These are phyloP conservation scores for Ferdinandea cuprea DNA, from an alignment of 2,888 invertebrate genomes.

Conservation along the genomic window DNA sequence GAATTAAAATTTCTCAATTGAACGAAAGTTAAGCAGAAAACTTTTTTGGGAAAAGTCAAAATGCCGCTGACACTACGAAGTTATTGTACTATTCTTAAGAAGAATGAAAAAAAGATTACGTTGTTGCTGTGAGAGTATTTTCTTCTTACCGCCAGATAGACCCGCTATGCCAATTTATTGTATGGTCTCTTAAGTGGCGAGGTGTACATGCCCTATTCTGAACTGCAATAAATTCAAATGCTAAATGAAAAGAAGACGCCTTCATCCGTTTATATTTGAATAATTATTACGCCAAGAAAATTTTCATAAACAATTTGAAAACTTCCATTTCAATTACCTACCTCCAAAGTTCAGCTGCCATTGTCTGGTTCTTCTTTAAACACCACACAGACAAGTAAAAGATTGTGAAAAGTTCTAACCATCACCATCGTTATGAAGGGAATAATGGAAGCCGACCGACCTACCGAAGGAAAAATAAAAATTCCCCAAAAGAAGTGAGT, in stretches of 20 bases:
- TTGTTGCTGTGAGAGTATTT: conserved; percentile 41
- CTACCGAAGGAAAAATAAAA: conserved; percentile 4
- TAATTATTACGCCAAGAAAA: conserved; percentile 43
- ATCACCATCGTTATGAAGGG: conserved; percentile 7
- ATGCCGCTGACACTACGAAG: conserved; percentile 41
- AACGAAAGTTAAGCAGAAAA: conserved; percentile 63
- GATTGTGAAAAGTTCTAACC: conserved; percentile 34
- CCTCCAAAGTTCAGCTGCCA: conserved; percentile 28
- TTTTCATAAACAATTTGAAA: conserved; percentile 69
- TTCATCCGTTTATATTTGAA: conserved; percentile 31
- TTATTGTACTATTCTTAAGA: conserved; percentile 40
- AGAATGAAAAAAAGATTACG: conserved; percentile 37
- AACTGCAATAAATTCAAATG: conserved; percentile 9
- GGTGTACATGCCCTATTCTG: conserved; percentile 16
- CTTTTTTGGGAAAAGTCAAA: conserved; percentile 38
- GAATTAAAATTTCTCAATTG: conserved; percentile 24
- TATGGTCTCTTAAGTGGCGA: neutral
- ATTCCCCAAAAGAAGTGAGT: conserved; percentile 5
- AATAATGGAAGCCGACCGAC: neutral
- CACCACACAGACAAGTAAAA: conserved; percentile 21
- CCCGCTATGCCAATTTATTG: conserved; percentile 1
- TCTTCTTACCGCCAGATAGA: neutral
- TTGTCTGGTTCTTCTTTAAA: conserved; percentile 25
- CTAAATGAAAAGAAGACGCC: conserved; percentile 36
- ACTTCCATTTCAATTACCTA: conserved; percentile 70